Base-by-base conservation (phyloP, 2,888 invertebrate genomes). In the Pseudococcus longispinus region DNA sequence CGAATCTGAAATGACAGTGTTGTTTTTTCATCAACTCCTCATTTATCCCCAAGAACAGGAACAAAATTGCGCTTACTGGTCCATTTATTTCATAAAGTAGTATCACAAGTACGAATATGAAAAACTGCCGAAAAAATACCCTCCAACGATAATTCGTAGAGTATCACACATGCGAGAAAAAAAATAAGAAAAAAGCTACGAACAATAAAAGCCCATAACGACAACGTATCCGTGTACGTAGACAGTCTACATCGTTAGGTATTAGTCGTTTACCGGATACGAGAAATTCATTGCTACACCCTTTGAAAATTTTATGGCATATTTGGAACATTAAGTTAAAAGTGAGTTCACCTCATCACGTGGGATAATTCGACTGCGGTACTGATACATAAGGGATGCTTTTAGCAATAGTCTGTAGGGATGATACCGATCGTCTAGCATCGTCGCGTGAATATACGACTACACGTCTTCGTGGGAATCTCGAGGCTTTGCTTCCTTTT, bases 401-500 rank as follows among this genome's bases (percentile, higher is more conserved):
- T 74, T 74, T 74, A 74, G 74, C 74, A 74, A 74, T 74, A 70
- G 74, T 74, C 74, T 74, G 32, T 26, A 65, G 74, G 74, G 74
- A 74, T 74, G 32, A 74, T 37, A 32, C 26, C 18, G 26, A 70
- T 74, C 74, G 74, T 74, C 74, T 74, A 29, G 74, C 29, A 18
- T 23, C 70, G 74, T 37, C 37, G n/a, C 37, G 37, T 74, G 26
- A 26, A 65, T 65, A 65, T 15, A 20, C 65, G 51, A 51, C 15
- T n/a, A 46, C 51, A 29, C 26, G 13, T 51, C 85, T 85, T 85
- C 85, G 85, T 85, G 85, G 85, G 85, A 85, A 85, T 85, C 74
- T 85, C 51, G 37, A 29, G 20, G 13, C 23, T 83, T 83, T 37
- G 85, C 85, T 85, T 85, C 85, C 85, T 85, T 42, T 85, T 85